Percentiles rank a stretch among this genome's conserved stretches.
phyloP scores from a whole-genome alignment of 2,797 vertebrate genomes.

The Urosaurus nigricauda region DNA sequence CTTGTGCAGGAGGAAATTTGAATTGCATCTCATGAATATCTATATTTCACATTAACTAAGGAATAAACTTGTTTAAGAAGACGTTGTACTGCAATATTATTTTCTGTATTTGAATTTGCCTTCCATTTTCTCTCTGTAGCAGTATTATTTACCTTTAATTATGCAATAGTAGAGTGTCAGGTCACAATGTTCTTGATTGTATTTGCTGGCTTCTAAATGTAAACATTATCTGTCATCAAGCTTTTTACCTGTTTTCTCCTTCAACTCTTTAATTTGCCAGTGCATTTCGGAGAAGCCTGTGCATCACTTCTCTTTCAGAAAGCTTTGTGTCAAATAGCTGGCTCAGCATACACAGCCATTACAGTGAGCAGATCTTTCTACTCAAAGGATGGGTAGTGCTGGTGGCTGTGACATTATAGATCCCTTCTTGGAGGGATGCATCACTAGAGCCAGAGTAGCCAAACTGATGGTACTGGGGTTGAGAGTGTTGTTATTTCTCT shows the following conservation, averaged over 20 bases:
- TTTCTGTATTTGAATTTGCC: slow-evolving; percentile 4
- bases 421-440: not conserved
- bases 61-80: not conserved
- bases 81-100: not conserved
- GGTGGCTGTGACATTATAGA: not conserved
- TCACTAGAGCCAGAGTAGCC: not conserved
- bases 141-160: slow-evolving; percentile 46
- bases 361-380: not conserved
- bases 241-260: not conserved
- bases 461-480: not conserved
- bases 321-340: not conserved
- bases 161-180: not conserved
- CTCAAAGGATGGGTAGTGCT: not conserved
- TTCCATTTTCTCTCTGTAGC: slow-evolving; percentile 37
- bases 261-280: not conserved
- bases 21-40: fast-evolving
- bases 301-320: not conserved
- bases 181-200: not conserved
- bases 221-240: fast-evolving
- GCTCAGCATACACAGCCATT: not conserved
- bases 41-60: not conserved
- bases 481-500: not conserved
- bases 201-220: not conserved
- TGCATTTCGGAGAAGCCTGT: fast-evolving
- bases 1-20: not conserved